Evolutionary conservation across 2,113 vertebrate species (phyloP).

Genomic region (Corythaeola cristata): DNA sequence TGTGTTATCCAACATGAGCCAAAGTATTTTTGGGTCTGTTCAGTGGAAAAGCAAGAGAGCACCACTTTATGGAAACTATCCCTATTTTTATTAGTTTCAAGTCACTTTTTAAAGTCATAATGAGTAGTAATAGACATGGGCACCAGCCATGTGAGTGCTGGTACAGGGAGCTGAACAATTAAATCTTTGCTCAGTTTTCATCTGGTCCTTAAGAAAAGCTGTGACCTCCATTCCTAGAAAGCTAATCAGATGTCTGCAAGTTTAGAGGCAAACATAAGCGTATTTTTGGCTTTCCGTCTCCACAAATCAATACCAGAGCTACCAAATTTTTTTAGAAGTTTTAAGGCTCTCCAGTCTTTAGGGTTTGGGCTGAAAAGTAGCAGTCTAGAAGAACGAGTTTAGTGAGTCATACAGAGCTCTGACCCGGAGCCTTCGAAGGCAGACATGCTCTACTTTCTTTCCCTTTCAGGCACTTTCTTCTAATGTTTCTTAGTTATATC

Average conservation of each 20-base stretch:
- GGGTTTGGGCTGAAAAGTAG: neutral
- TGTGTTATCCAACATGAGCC: constrained; percentile 29
- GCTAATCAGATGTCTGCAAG: neutral
- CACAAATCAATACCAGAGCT: neutral
- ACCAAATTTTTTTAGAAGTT: neutral
- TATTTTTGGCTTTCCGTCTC: neutral
- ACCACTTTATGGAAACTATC: constrained; percentile 23
- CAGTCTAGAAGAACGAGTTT: neutral
- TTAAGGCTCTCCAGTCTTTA: neutral
- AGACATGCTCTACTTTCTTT: neutral
- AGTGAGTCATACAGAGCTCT: neutral
- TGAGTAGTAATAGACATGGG: neutral
- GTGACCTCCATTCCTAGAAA: constrained; percentile 1
- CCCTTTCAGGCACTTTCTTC: neutral
- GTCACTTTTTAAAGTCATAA: neutral
- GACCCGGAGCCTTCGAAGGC: neutral
- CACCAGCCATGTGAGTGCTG: neutral
- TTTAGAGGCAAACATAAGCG: neutral
- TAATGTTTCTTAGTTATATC: neutral
- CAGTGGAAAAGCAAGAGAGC: constrained; percentile 31
- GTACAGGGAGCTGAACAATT: neutral
- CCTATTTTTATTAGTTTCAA: constrained; percentile 32
- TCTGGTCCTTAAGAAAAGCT: neutral
- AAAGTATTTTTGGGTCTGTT: constrained; percentile 51
- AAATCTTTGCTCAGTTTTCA: neutral